Conservation (phyloP, 2,797 vertebrate genomes). For the Ara ararauna region DNA sequence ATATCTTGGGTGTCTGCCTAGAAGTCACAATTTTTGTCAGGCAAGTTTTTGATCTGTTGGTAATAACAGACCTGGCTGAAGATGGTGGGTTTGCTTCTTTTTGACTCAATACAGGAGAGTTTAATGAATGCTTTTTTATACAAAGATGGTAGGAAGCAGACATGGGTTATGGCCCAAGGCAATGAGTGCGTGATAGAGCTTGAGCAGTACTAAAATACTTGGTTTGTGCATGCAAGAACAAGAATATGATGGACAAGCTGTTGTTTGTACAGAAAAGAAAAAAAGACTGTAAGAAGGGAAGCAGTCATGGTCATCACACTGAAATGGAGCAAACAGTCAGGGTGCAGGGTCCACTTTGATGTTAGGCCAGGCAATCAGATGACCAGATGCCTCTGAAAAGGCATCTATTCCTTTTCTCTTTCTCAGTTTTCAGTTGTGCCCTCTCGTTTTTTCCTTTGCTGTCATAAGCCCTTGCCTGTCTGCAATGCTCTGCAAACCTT, state of each 20-base stretch:
- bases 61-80: background rate
- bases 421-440: background rate
- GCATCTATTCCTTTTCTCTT: background rate
- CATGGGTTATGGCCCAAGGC: slow-evolving; percentile 8
- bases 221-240: background rate
- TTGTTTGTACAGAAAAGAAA: slow-evolving; percentile 12
- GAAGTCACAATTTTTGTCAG: background rate
- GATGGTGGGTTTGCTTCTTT: background rate
- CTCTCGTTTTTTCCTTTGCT: background rate
- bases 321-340: background rate
- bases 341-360: background rate
- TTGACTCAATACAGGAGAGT: background rate
- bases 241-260: background rate
- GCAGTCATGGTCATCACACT: background rate
- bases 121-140: slow-evolving; percentile 14
- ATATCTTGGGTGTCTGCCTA: background rate
- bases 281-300: background rate
- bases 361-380: background rate
- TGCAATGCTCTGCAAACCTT: background rate
- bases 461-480: background rate
- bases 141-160: background rate
- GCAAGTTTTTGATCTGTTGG: background rate
- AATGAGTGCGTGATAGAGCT: background rate
- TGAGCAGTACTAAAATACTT: background rate
- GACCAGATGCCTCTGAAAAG: background rate